Evolutionary conservation across 1,140 invertebrate species (phyloP).

Genomic region (Rhyacophila brunnea): DNA sequence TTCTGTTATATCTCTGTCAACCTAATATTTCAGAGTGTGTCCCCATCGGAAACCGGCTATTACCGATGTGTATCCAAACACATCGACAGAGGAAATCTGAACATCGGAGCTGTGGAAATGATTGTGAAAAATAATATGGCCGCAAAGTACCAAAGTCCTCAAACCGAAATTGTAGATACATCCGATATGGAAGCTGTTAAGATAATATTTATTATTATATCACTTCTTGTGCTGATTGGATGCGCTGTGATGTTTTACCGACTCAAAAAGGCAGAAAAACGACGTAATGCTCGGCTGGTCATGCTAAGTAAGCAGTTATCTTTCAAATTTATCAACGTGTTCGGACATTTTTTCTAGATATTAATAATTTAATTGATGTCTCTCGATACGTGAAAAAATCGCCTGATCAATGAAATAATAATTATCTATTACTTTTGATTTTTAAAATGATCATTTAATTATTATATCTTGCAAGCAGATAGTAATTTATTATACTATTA

Average conservation of each 20-base stretch:
- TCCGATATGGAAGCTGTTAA: conserved; percentile 48
- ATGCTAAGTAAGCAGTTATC: conserved; percentile 42
- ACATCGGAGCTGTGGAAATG: conserved; percentile 59
- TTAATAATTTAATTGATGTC: too few relatives aligned
- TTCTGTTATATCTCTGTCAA: too few relatives aligned
- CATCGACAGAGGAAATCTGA: conserved; percentile 52
- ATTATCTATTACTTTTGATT: too few relatives aligned
- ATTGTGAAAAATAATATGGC: conserved; percentile 54
- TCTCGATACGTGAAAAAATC: too few relatives aligned
- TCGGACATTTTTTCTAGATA: too few relatives aligned
- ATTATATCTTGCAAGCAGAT: too few relatives aligned
- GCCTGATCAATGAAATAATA: too few relatives aligned
- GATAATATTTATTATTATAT: conserved; percentile 46
- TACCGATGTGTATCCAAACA: conserved; percentile 66
- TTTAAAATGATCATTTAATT: too few relatives aligned
- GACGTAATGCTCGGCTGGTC: conserved; percentile 43
- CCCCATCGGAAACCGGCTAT: conserved; percentile 59
- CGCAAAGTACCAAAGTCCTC: conserved; percentile 14
- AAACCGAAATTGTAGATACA: conserved; percentile 4
- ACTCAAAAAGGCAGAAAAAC: conserved; percentile 47
- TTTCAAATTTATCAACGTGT: too few relatives aligned
- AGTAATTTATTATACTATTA: too few relatives aligned
- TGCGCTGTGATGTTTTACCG: conserved; percentile 48
- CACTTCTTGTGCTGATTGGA: conserved; percentile 45
- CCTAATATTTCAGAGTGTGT: conserved; percentile 53